These are phyloP conservation scores for Rhizoglyphus robini DNA, from an alignment of 1,140 invertebrate genomes.

Conservation along the genomic window DNA sequence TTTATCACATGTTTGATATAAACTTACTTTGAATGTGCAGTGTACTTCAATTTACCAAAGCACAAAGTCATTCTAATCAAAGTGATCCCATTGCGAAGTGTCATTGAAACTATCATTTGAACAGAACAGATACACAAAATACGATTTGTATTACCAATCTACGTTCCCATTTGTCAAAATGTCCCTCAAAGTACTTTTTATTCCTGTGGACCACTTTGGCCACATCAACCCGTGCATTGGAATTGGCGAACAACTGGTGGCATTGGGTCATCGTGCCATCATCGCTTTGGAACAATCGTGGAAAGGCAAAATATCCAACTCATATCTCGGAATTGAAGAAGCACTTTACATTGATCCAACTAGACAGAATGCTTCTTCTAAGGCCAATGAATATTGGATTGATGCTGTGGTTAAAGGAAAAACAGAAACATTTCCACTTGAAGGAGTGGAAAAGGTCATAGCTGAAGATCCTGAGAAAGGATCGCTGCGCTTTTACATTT, in stretches of 20 bases:
- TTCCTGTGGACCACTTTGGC: not conserved
- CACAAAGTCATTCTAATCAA: too few species aligned
- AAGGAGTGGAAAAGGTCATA: not conserved
- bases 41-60: too few species aligned
- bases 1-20: not conserved
- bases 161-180: not conserved
- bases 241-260: not conserved
- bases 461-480: not conserved
- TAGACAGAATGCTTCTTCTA: not conserved
- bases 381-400: not conserved
- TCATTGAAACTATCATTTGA: not conserved
- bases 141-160: not conserved
- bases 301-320: conserved; percentile 9
- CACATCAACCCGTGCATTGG: not conserved
- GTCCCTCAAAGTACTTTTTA: not conserved
- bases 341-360: conserved; percentile 9
- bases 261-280: not conserved
- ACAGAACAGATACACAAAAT: not conserved
- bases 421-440: not conserved
- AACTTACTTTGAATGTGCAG: too few species aligned
- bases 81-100: too few species aligned
- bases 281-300: not conserved
- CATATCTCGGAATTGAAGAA: conserved; percentile 9
- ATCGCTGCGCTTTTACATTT: not conserved
- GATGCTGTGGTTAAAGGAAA: not conserved